These are phyloP conservation scores for Tromatobia lineatoria DNA, from an alignment of 2,888 invertebrate genomes.

Conservation along the genomic window DNA sequence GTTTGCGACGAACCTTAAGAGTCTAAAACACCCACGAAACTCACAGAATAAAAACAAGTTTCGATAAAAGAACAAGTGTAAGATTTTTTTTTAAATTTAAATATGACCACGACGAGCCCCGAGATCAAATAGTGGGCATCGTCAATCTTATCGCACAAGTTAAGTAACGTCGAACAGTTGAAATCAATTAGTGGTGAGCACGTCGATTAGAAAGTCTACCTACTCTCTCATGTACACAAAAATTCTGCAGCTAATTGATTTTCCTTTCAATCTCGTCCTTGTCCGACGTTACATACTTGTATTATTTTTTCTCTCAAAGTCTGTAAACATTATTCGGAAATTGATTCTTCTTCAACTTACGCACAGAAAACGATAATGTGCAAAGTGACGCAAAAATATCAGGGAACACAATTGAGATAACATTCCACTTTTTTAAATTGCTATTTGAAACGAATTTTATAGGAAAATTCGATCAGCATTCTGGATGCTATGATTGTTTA, in stretches of 20 bases:
- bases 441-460: not conserved
- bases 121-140: conserved; percentile 43
- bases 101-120: conserved; percentile 4
- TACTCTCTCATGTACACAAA: not conserved
- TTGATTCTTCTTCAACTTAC: not conserved
- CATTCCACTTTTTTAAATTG: not conserved
- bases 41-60: not conserved
- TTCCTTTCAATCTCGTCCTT: not conserved
- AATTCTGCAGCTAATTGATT: conserved; percentile 14
- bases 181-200: conserved; percentile 79
- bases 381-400: not conserved
- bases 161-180: conserved; percentile 77
- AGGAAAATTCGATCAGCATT: not conserved
- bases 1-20: not conserved
- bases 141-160: conserved; percentile 73
- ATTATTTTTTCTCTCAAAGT: conserved; percentile 6
- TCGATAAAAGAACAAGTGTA: not conserved
- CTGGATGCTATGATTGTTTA: not conserved
- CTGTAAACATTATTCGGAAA: not conserved
- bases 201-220: conserved; percentile 77
- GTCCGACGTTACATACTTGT: not conserved
- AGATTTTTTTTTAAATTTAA: conserved; percentile 15
- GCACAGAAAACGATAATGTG: not conserved
- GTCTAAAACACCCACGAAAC: not conserved
- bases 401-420: not conserved